phyloP scores from a whole-genome alignment of 2,888 invertebrate genomes.

The Zonitis immaculata region DNA sequence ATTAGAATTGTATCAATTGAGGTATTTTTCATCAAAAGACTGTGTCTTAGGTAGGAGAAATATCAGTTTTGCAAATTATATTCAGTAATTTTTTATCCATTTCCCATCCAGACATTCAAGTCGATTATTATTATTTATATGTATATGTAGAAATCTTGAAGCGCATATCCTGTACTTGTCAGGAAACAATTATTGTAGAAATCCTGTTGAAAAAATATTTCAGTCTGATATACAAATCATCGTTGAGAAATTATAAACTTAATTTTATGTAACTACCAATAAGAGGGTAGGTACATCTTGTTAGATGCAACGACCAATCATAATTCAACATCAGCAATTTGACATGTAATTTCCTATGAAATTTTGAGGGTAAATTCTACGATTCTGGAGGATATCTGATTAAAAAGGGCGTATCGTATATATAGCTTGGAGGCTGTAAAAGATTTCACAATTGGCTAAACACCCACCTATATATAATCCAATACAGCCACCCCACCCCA shows the following conservation, averaged over 20 bases:
- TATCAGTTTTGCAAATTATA: too few species aligned
- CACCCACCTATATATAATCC: constrained; percentile 17
- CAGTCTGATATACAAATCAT: constrained; percentile 11
- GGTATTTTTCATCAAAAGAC: constrained; percentile 4
- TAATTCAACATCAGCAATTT: constrained; percentile 32
- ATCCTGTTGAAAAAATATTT: background rate
- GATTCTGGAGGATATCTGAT: constrained; percentile 35
- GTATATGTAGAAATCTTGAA: too few species aligned
- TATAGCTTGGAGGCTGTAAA: constrained; percentile 25
- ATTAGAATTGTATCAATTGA: constrained; percentile 2
- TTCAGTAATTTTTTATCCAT: too few species aligned
- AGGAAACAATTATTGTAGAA: constrained; percentile 2
- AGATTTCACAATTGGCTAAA: constrained; percentile 29
- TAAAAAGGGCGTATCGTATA: constrained; percentile 36
- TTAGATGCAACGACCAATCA: constrained; percentile 32
- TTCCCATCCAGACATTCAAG: too few species aligned
- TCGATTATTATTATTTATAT: too few species aligned
- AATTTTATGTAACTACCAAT: constrained; percentile 32
- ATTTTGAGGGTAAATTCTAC: constrained; percentile 31
- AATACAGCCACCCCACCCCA: too few species aligned
- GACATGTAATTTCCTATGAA: constrained; percentile 40
- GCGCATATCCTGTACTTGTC: constrained; percentile 1
- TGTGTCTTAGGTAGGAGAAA: too few species aligned
- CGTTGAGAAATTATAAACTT: constrained; percentile 17
- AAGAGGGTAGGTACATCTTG: constrained; percentile 25